Base-by-base conservation (phyloP, 2,888 invertebrate genomes). In the Ennomos fuscantarius region DNA sequence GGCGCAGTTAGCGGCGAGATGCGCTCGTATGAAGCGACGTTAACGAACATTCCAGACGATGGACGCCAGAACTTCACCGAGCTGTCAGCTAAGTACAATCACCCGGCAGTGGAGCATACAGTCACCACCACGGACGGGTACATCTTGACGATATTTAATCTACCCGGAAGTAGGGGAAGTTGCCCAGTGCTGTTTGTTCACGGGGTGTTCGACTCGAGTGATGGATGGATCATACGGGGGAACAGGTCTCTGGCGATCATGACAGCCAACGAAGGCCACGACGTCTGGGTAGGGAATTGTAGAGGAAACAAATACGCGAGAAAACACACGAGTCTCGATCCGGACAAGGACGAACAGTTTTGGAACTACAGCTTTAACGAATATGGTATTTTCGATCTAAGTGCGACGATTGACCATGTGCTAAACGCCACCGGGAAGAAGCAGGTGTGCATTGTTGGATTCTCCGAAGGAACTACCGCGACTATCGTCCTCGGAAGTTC, bases 301-400 rank as follows among this genome's bases (percentile, higher is more conserved):
- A 68, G 86, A n/a, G 86, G 86, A 1, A 81, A 76, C 47, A 70
- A 81, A 54, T 95, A 94, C 73, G 91, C 93, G 5, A 83, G 90
- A 34, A 82, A 78, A n/a, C 96, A 96, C 69, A 66, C 81, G 52
- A 84, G 54, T 66, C 86, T n/a, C 66, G 40, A 69, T n/a, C 69
- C 67, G 1, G 60, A 70, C 0, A 65, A 15, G 8, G 85, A 93
- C 44, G 37, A 65, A 0, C 70, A 84, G 39, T 95, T 91, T 70
- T 95, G 95, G 95, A 46, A 70, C 32, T 72, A 35, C 62, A 62
- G 65, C 42, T 36, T 92, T 86, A 94, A 95, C 74, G 95, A 96
- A 74, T 93, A 94, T 74, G 96, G 95, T 0, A 65, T 79, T 10
- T 93, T 93, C 69, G 96, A 97, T 74, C 63, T 96, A 0, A 94